Evolutionary conservation across 1,140 invertebrate genomes (phyloP).

Genomic region (Centruroides sculpturatus): DNA sequence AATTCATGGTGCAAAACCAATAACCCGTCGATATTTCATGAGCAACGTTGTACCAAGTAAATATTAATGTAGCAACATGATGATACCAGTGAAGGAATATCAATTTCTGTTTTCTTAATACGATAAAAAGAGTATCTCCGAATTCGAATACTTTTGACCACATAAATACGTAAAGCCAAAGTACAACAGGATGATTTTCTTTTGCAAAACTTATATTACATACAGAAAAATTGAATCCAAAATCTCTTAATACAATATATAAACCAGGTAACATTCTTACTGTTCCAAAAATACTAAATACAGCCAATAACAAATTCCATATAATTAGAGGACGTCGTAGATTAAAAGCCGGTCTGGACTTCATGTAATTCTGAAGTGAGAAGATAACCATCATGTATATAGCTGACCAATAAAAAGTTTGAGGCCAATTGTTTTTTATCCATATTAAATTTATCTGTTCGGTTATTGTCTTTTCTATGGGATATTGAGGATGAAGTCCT

Average conservation of each 20-base stretch:
- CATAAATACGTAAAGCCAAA: constrained; percentile 93
- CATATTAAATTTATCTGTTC: constrained; percentile 37
- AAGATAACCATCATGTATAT: constrained; percentile 90
- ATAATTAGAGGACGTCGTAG: constrained; percentile 63
- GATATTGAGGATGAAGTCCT: too few relatives aligned
- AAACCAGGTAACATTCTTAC: constrained; percentile 74
- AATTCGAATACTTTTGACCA: constrained; percentile 83
- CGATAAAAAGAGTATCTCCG: constrained; percentile 92
- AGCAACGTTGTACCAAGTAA: constrained; percentile 94
- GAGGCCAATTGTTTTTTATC: constrained; percentile 92
- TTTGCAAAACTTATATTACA: constrained; percentile 83
- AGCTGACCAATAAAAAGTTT: constrained; percentile 76
- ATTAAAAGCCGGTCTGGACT: constrained; percentile 70
- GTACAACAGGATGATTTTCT: constrained; percentile 71
- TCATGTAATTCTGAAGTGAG: constrained; percentile 77
- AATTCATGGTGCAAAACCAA: constrained; percentile 99
- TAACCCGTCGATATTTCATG: constrained; percentile 88
- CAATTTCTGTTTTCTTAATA: constrained; percentile 85
- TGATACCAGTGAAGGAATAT: constrained; percentile 92
- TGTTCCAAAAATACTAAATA: constrained; percentile 86
- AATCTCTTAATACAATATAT: constrained; percentile 62
- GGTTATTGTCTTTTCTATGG: too few relatives aligned
- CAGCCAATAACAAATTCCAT: constrained; percentile 83
- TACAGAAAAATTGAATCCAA: constrained; percentile 85
- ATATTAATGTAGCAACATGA: constrained; percentile 59